Percentiles rank a stretch among this genome's conserved stretches.
Evolutionary conservation across 64 coral and sea anemone species (phyloP).

Genomic region (Actinia tenebrosa): DNA sequence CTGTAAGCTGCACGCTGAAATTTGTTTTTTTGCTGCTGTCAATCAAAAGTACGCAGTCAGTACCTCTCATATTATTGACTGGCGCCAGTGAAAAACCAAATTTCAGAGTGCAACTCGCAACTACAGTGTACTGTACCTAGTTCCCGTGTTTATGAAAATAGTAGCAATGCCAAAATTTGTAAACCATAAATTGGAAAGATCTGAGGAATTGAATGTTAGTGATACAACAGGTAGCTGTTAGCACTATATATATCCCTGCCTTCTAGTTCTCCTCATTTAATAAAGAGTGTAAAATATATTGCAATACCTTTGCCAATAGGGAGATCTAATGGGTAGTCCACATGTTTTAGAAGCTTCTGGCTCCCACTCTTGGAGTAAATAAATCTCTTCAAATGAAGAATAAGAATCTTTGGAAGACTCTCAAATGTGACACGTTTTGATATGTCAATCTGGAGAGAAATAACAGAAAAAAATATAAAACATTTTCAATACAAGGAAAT

Average conservation of each 20-base stretch:
- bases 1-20: no score
- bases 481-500: no score
- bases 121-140: no score
- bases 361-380: slow-evolving; percentile 79
- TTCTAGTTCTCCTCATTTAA: not conserved
- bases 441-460: slow-evolving; percentile 56
- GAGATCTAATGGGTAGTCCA: slow-evolving; percentile 77
- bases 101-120: no score
- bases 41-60: no score
- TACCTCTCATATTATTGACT: no score
- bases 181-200: no score
- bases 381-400: slow-evolving; percentile 89
- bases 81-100: no score
- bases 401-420: slow-evolving; percentile 66
- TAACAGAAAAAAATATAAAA: not conserved
- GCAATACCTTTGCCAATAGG: slow-evolving; percentile 60
- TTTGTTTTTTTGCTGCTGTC: no score
- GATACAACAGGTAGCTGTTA: not conserved
- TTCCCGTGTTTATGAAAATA: no score
- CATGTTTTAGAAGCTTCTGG: slow-evolving; percentile 75
- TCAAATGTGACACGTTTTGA: slow-evolving; percentile 72
- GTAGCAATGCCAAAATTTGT: no score
- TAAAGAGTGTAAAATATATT: not conserved
- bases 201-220: no score
- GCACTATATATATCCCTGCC: not conserved